Evolutionary conservation across 2,888 invertebrate genomes (phyloP).

Genomic region (Cartodere bifasciata): DNA sequence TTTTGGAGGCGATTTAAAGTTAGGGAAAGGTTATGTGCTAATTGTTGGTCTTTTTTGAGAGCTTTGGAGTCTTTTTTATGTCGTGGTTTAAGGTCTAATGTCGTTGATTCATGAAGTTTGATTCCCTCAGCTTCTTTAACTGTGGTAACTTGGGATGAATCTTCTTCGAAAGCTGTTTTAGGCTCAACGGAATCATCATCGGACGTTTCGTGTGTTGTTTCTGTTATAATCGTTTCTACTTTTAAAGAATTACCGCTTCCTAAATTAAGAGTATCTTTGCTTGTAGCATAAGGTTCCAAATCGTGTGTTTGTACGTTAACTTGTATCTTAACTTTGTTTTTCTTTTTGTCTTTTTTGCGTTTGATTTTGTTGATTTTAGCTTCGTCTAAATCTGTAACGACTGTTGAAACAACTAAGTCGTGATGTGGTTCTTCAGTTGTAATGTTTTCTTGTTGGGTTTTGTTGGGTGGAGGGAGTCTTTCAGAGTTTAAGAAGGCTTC

Average conservation of each 20-base stretch:
- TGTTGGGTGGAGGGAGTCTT: neutral
- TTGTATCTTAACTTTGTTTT: slow-evolving; percentile 2
- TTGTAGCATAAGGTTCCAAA: too few species aligned
- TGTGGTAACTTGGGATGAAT: neutral
- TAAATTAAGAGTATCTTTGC: too few species aligned
- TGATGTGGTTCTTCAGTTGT: slow-evolving; percentile 9
- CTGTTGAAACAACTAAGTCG: slow-evolving; percentile 21
- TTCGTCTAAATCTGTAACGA: slow-evolving; percentile 24
- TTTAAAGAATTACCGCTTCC: slow-evolving; percentile 19
- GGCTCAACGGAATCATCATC: slow-evolving; percentile 10
- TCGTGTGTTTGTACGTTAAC: neutral
- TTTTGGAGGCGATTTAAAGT: too few species aligned
- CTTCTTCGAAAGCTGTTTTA: slow-evolving; percentile 7
- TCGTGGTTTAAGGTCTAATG: too few species aligned
- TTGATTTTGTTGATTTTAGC: slow-evolving; percentile 20
- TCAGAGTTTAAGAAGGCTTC: too few species aligned
- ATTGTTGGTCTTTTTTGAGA: too few species aligned
- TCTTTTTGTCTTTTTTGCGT: slow-evolving; percentile 12
- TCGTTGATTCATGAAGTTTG: too few species aligned
- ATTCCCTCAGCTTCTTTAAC: too few species aligned
- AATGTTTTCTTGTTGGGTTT: slow-evolving; percentile 1
- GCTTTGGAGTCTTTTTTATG: too few species aligned
- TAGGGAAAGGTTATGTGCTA: too few species aligned
- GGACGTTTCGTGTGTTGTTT: slow-evolving; percentile 17
- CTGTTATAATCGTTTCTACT: slow-evolving; percentile 24